Evolutionary conservation across 2,113 vertebrate species (phyloP).

Genomic region (Zapus hudsonius): DNA sequence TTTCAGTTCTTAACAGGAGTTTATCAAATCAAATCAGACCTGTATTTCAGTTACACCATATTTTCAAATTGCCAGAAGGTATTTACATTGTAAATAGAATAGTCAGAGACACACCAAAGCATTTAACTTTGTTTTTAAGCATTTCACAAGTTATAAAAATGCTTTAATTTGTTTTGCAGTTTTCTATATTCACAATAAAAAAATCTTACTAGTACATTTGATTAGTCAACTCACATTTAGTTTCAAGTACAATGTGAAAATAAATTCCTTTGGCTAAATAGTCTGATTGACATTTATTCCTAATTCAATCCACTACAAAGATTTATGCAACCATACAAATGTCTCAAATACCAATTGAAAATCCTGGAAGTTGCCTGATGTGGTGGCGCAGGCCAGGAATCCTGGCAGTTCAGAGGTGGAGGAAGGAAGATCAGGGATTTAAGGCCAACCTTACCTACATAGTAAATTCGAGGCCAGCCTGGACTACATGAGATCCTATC

Average conservation of each 20-base stretch:
- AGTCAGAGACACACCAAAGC: constrained; percentile 7
- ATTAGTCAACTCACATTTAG: constrained; percentile 45
- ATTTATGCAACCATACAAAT: constrained; percentile 38
- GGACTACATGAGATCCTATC: neutral
- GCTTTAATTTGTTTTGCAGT: constrained; percentile 48
- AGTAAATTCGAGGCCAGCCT: neutral
- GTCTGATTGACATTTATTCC: neutral
- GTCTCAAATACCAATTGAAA: constrained; percentile 15
- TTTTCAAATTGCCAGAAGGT: constrained; percentile 57
- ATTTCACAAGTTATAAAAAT: constrained; percentile 50
- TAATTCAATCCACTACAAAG: constrained; percentile 42
- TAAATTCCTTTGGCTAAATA: constrained; percentile 20
- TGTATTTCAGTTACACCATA: constrained; percentile 57
- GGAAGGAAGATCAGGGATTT: neutral
- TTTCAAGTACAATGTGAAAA: constrained; percentile 40
- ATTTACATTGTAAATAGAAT: constrained; percentile 40
- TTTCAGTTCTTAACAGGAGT: constrained; percentile 60
- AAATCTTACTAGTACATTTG: constrained; percentile 4
- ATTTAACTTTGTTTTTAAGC: constrained; percentile 39
- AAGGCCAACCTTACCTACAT: neutral
- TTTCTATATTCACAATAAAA: constrained; percentile 48
- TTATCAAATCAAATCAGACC: constrained; percentile 67
- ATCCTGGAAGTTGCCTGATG: neutral
- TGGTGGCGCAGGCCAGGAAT: neutral
- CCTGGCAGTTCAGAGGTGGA: neutral